Conservation (phyloP, 2,113 vertebrate genomes). For the Hippocampus comes region DNA sequence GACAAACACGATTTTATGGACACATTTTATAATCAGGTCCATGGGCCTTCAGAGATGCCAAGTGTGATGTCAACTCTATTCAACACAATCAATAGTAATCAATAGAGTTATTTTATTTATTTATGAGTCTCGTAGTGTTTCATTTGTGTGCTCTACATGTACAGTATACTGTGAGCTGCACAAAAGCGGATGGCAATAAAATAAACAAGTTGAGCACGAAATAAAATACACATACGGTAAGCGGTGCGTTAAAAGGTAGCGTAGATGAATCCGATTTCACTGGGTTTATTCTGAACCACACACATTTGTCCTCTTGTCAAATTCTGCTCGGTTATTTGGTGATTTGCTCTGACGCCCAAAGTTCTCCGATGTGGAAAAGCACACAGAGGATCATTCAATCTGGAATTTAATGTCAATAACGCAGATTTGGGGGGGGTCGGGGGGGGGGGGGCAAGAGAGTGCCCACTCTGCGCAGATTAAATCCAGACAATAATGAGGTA, state of each 20-base stretch:
- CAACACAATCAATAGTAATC: neutral
- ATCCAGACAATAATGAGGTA: slow-evolving; percentile 49
- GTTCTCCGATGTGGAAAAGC: slow-evolving; percentile 15
- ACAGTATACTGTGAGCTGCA: neutral
- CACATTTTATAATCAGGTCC: slow-evolving; percentile 17
- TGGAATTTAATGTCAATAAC: slow-evolving; percentile 36
- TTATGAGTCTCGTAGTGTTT: neutral
- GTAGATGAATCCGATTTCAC: neutral
- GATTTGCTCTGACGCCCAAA: slow-evolving; percentile 12
- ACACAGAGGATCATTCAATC: slow-evolving; percentile 10
- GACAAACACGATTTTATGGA: slow-evolving; percentile 10
- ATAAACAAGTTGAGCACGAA: slow-evolving; percentile 31
- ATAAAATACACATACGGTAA: neutral
- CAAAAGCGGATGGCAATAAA: slow-evolving; percentile 43
- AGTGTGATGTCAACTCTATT: neutral
- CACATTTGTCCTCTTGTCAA: neutral
- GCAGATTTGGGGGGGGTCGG: slow-evolving; percentile 36
- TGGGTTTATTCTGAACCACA: neutral
- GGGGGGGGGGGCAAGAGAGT: slow-evolving; percentile 14
- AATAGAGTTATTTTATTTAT: neutral
- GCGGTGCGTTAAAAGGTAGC: neutral
- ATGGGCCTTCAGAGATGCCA: neutral
- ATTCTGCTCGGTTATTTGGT: slow-evolving; percentile 6
- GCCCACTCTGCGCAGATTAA: slow-evolving; percentile 64
- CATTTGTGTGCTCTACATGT: neutral